phyloP scores from a whole-genome alignment of 2,888 invertebrate species.

The Xestia c-nigrum region DNA sequence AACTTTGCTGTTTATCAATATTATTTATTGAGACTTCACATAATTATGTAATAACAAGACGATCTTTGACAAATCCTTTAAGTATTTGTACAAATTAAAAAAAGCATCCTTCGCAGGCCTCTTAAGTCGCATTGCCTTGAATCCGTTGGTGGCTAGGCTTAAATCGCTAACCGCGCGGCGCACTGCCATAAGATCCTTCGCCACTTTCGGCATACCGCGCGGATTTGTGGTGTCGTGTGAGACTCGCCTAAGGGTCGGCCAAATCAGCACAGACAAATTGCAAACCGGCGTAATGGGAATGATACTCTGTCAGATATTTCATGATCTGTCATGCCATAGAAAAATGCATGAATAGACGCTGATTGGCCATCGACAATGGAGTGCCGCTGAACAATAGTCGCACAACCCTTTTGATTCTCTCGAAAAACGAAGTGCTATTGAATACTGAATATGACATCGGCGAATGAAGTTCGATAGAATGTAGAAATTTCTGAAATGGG shows the following conservation, averaged over 20 bases:
- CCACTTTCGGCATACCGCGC: too few relatives aligned
- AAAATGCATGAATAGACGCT: slow-evolving; percentile 1
- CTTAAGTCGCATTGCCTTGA: too few relatives aligned
- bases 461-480: not conserved
- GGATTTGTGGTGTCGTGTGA: not conserved
- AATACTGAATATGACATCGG: slow-evolving; percentile 3
- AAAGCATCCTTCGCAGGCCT: too few relatives aligned
- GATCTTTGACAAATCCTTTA: too few relatives aligned
- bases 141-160: not conserved
- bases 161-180: not conserved
- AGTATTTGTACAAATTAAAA: too few relatives aligned
- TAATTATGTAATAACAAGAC: too few relatives aligned
- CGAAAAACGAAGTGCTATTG: slow-evolving; percentile 9
- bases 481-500: not conserved
- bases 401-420: slow-evolving; percentile 10
- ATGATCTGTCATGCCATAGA: not conserved
- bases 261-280: not conserved
- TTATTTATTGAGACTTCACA: too few relatives aligned
- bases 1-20: too few relatives aligned
- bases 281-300: not conserved
- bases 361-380: slow-evolving; percentile 13
- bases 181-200: too few relatives aligned
- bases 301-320: not conserved
- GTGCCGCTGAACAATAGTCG: slow-evolving; percentile 11
- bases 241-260: too few relatives aligned